phyloP scores from a whole-genome alignment of 2,113 vertebrate genomes.

The Cranoglanis bouderius region DNA sequence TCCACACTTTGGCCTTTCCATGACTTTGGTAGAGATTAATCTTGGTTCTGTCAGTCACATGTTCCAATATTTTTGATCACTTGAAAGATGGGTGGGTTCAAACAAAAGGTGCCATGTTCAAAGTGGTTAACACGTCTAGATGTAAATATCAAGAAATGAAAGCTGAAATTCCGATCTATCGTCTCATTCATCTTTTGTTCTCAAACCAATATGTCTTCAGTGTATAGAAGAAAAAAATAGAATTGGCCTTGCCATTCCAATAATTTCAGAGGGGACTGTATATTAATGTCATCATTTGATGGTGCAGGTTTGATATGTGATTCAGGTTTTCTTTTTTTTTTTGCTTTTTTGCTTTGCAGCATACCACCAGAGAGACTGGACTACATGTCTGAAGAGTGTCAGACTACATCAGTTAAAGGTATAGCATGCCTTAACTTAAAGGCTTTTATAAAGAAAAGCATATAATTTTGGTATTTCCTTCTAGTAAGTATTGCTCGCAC shows the following conservation, averaged over 20 bases:
- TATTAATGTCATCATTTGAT: not conserved
- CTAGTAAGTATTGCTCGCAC: not conserved
- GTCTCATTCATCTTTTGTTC: not conserved
- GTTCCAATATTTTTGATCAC: not conserved
- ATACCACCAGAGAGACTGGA: conserved; percentile 39
- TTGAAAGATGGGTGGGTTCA: not conserved
- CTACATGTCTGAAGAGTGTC: conserved; percentile 41
- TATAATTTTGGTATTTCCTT: not conserved
- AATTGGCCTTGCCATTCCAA: not conserved
- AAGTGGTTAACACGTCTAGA: not conserved
- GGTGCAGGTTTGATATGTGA: not conserved
- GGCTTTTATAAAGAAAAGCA: not conserved
- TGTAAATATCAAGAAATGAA: not conserved
- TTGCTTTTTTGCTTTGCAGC: conserved; percentile 46
- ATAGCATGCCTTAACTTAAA: not conserved
- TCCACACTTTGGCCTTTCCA: not conserved
- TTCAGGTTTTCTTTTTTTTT: not conserved
- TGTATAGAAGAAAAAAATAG: not conserved
- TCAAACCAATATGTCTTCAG: not conserved
- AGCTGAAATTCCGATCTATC: not conserved
- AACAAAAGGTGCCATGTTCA: not conserved
- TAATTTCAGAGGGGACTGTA: not conserved
- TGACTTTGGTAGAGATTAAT: too few relatives aligned
- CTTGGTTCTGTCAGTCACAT: not conserved
- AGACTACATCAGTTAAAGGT: conserved; percentile 38